Evolutionary conservation across 1,140 invertebrate genomes (phyloP).

Genomic region (Megathymus violae): DNA sequence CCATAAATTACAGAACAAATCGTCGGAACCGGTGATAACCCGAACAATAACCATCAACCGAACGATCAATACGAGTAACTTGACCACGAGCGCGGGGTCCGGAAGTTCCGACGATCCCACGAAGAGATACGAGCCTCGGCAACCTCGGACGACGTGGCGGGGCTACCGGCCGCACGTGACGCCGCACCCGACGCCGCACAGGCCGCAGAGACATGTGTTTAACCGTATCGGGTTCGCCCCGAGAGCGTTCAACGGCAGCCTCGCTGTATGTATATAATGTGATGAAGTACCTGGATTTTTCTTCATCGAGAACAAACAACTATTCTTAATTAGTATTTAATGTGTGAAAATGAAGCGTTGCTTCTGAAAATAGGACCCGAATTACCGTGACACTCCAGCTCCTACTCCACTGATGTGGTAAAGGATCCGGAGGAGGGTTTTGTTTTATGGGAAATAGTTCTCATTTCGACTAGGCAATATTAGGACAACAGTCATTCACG

Average conservation of each 20-base stretch:
- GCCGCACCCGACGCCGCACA: too few relatives aligned
- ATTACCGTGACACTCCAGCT: too few relatives aligned
- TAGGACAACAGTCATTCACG: too few relatives aligned
- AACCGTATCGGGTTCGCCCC: slow-evolving; percentile 7
- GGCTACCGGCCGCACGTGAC: not conserved
- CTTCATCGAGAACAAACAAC: too few relatives aligned
- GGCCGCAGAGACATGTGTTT: not conserved
- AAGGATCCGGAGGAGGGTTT: too few relatives aligned
- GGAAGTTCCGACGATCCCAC: not conserved
- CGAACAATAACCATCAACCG: slow-evolving; percentile 24
- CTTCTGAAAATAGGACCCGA: too few relatives aligned
- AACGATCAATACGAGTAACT: not conserved
- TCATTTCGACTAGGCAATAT: too few relatives aligned
- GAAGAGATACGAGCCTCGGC: not conserved
- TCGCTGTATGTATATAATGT: slow-evolving; percentile 4
- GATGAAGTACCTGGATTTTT: too few relatives aligned
- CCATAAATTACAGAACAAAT: slow-evolving; percentile 14
- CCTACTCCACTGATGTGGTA: too few relatives aligned
- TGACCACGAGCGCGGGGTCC: not conserved
- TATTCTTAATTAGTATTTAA: too few relatives aligned
- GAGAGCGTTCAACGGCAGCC: not conserved
- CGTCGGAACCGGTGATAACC: slow-evolving; percentile 12
- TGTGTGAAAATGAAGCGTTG: too few relatives aligned
- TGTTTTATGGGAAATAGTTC: too few relatives aligned
- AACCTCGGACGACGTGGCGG: not conserved